Conservation (phyloP, 1,140 invertebrate species). For the Drosophila hydei region DNA sequence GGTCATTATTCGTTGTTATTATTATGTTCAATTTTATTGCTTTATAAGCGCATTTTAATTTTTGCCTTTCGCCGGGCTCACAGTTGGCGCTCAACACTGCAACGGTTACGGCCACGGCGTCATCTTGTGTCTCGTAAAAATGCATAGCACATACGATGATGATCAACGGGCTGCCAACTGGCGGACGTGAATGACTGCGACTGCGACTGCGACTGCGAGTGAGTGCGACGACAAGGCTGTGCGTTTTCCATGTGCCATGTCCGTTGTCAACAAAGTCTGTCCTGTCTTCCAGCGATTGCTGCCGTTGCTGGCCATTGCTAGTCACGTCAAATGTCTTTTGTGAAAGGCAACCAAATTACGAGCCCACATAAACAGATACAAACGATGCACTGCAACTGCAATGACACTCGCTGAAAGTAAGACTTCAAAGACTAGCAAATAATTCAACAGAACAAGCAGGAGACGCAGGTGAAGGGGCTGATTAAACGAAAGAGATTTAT, state of each 20-base stretch:
- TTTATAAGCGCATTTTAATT: slow-evolving; percentile 82
- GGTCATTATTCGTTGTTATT: slow-evolving; percentile 74
- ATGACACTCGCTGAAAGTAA: slow-evolving; percentile 17
- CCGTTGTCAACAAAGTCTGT: slow-evolving; percentile 68
- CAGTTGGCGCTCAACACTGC: slow-evolving; percentile 15
- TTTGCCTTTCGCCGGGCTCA: slow-evolving; percentile 73
- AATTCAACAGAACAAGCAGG: neutral
- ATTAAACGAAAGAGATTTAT: neutral
- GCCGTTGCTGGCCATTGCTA: slow-evolving; percentile 18
- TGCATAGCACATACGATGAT: slow-evolving; percentile 75
- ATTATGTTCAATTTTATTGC: slow-evolving; percentile 79
- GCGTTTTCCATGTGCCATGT: slow-evolving; percentile 65
- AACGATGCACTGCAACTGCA: neutral
- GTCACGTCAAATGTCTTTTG: slow-evolving; percentile 74
- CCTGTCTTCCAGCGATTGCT: slow-evolving; percentile 2
- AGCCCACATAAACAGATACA: slow-evolving; percentile 40
- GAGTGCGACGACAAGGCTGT: slow-evolving; percentile 28
- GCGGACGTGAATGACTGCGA: slow-evolving; percentile 20
- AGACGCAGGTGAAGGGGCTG: neutral
- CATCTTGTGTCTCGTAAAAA: slow-evolving; percentile 63
- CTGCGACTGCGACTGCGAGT: neutral
- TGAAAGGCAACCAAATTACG: slow-evolving; percentile 81
- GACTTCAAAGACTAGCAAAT: neutral
- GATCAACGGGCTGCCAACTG: slow-evolving; percentile 69
- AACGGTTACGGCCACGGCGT: slow-evolving; percentile 17